phyloP scores from a whole-genome alignment of 2,113 vertebrate genomes.

The Sphaerodactylus townsendi region DNA sequence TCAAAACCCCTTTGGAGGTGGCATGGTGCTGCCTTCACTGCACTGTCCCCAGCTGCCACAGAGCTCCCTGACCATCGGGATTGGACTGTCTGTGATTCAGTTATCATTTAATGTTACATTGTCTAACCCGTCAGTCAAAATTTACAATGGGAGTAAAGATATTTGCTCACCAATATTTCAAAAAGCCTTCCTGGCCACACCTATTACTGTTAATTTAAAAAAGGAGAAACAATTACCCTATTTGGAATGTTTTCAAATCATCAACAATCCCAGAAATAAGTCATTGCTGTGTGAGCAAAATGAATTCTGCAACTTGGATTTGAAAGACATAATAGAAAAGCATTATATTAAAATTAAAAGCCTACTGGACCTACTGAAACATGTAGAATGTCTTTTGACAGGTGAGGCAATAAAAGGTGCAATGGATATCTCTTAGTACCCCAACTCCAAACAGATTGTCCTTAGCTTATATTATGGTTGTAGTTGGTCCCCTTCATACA shows the following conservation, averaged over 20 bases:
- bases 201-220: slow-evolving; percentile 10
- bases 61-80: too few species aligned
- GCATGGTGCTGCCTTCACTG: too few species aligned
- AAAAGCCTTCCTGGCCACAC: background rate
- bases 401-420: background rate
- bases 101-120: too few species aligned
- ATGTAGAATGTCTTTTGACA: background rate
- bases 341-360: slow-evolving; percentile 25
- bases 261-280: slow-evolving; percentile 23
- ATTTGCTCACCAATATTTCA: background rate
- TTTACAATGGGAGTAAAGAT: background rate
- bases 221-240: background rate
- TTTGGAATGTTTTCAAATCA: slow-evolving; percentile 31
- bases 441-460: background rate
- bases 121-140: background rate
- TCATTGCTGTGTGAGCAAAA: background rate
- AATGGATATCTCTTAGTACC: background rate
- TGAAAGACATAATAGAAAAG: slow-evolving; percentile 27
- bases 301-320: background rate
- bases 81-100: too few species aligned
- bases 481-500: background rate
- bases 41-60: too few species aligned
- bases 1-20: too few species aligned
- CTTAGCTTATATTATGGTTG: background rate
- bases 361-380: background rate